Evolutionary conservation across 1,140 invertebrate species (phyloP), one percentile per base, ranked within the genome.

Genomic region (Drosophila dunni): DNA sequence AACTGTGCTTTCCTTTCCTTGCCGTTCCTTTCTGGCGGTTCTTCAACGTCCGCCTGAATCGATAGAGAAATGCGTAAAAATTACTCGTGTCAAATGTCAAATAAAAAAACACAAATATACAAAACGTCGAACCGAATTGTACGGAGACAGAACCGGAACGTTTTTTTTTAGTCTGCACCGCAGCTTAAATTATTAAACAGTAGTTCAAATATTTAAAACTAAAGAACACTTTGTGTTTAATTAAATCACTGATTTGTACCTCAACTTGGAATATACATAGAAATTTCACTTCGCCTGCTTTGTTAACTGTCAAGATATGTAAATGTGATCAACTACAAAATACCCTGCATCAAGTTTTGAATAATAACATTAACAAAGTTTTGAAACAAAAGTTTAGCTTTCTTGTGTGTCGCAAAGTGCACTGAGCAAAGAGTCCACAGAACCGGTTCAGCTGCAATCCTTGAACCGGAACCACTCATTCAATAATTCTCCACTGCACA

Each of bases 11-110:
- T 40, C 54, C 29, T 33, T 1, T 13, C 9, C 33, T 51, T 24
- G 11, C 24, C 13, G 33, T 48, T 24, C 45, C 8, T 34, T 13
- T 29, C 36, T 9, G 34, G 29, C 62, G 62, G 50, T 54, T 53
- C 61, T 56, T 46, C 44, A 46, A 65, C 10, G 62, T 45, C 62
- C 62, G 33, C 60, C 53, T 74, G 24, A n/a, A 29, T 33, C 11
- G 24, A 13, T n/a, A 1, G 40, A 40, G 56, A 48, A 6, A 33
- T 46, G 38, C 17, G 44, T 17, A 8, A 29, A 1, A 40, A 50
- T 17, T n/a, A 62, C 29, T 56, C 34, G 2, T 9, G 20, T 42
- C 17, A 11, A 38, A 58, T 29, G 24, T n/a, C n/a, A n/a, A 29
- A 29, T 29, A 29, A 29, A 29, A 20, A 2, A 20, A 20, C 17